Base-by-base conservation (phyloP, 2,888 invertebrate genomes). In the Cantharis nigra region DNA sequence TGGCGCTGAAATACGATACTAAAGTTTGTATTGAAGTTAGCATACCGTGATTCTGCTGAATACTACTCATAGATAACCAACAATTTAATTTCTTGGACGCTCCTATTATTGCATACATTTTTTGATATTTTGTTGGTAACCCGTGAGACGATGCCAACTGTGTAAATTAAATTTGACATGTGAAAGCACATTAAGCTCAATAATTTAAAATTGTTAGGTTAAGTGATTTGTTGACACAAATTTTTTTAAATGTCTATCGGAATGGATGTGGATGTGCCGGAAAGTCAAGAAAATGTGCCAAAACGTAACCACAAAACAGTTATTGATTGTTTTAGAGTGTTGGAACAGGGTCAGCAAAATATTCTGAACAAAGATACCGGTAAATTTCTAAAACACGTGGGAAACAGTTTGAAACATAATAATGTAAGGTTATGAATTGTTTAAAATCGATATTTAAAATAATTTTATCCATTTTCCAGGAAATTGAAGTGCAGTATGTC, bases 401-500 rank as follows among this genome's bases (percentile, higher is more conserved):
- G n/a, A 1, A 23, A 2, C 9, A 23, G n/a, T 26, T 10, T 9
- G 2, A 67, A 18, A 23, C 20, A 13, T 2, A 23, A 23, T 9
- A 67, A 67, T 67, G 65, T 67, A 9, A 67, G 65, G 20, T 67
- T 20, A 67, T 13, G 2, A 10, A 9, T 13, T 11, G 20, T 23
- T 67, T 23, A 5, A 23, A 67, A 67, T 23, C 4, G 4, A 23
- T 20, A 3, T 13, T 67, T 11, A 13, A 16, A 67, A 2, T 13
- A 67, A 9, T 23, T n/a, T 67, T 20, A 0, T 3, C 3, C n/a
- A 13, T 76, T 86, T 89, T 77, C 84, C 93, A 94, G 91, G 90
- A 83, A 89, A 89, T 83, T 90, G 91, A 85, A 94, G 95, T 85
- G 81, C 93, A 11, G 89, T 95, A 95, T 88, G 91, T 92, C 0